phyloP scores from a whole-genome alignment of 2,888 invertebrate species.

The Pyrochroa serraticornis region DNA sequence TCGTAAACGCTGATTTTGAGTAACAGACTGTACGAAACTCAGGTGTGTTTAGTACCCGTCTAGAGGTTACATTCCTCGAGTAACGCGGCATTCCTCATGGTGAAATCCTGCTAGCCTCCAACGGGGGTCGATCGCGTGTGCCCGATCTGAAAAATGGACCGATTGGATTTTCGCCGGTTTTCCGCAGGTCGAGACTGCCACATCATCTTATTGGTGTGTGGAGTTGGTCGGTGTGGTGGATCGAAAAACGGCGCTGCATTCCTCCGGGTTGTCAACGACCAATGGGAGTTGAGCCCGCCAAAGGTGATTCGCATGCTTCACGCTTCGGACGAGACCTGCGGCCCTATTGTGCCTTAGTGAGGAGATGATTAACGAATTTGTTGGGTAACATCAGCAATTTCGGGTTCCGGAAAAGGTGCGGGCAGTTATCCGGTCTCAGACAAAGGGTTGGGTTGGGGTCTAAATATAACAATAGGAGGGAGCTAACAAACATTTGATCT shows the following conservation, averaged over 20 bases:
- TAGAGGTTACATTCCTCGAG: conserved; percentile 58
- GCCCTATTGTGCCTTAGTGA: conserved; percentile 27
- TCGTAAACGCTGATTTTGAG: conserved; percentile 37
- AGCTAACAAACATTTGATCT: no score
- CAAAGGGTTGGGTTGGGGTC: no score
- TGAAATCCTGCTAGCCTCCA: conserved; percentile 52
- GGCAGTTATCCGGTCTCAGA: no score
- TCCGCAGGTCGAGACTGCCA: conserved; percentile 4
- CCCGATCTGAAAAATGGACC: conserved; percentile 2
- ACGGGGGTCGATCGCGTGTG: conserved; percentile 27
- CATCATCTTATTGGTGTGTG: no score
- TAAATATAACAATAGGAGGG: no score
- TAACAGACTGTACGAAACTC: conserved; percentile 54
- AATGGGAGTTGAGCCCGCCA: conserved; percentile 43
- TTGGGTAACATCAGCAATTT: no score
- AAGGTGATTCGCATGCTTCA: conserved; percentile 36
- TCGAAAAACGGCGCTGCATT: conserved; percentile 38
- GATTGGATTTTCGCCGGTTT: background rate
- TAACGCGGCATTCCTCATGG: conserved; percentile 56
- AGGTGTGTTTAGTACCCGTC: conserved; percentile 58
- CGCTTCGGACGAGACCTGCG: conserved; percentile 24
- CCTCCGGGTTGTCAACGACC: conserved; percentile 33
- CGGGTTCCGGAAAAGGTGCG: no score
- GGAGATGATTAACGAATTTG: conserved; percentile 4
- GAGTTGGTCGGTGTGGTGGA: conserved; percentile 6